Evolutionary conservation across 1,140 invertebrate genomes (phyloP), one percentile per base, ranked within the genome.

Genomic region (Ridgeia piscesae): DNA sequence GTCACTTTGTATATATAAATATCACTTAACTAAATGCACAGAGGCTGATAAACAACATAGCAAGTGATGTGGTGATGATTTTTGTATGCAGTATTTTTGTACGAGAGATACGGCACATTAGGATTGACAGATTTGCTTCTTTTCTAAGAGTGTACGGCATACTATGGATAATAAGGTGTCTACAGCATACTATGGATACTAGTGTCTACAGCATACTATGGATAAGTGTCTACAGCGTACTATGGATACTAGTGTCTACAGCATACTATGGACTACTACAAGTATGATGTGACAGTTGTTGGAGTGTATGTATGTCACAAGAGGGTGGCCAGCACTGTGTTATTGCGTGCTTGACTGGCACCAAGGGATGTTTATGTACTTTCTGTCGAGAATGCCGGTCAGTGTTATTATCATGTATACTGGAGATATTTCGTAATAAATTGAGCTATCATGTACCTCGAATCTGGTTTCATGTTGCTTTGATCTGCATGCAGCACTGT

Each of bases 1-100:
- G 14, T 77, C 58, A 77, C 58, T 77, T 77, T 77, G 17, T 27
- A 2, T 77, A 2, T 77, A 77, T 21, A 17, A 31, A 27, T 77
- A 27, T 77, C 11, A 77, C 14, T 21, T 77, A 77, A 77, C 27
- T 42, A 42, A 0, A 31, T 77, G 17, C 58, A 77, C 17, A 77
- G 27, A 77, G 27, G 58, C 6, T 21, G 58, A 77, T 77, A 77
- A 31, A 17, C 27, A 21, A 77, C 58, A 77, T 77, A 77, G 58
- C 58, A 14, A 31, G 58, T 77, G 27, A 17, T 77, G 17, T 77
- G 58, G 58, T 77, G 27, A 77, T 77, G 27, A 17, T 77, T 77
- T 77, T 77, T 77, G 58, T 77, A 77, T 77, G 58, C 58, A 77
- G 17, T 77, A 77, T 77, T 77, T 77, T 77, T 77, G 58, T 77